phyloP scores from a whole-genome alignment of 2,888 invertebrate species.

The Didymodactylos carnosus region DNA sequence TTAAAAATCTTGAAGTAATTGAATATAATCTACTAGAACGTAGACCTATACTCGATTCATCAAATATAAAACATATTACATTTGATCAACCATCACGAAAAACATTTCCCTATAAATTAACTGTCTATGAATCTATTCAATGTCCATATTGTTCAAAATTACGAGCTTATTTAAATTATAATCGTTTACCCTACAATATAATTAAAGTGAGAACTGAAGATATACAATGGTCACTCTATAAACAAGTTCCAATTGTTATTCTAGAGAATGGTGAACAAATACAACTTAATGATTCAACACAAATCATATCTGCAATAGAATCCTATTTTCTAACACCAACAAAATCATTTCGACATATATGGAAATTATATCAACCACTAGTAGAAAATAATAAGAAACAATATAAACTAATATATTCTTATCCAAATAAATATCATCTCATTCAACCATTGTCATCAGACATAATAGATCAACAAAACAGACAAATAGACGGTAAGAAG shows the following conservation, averaged over 20 bases:
- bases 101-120: background rate
- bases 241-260: slow-evolving; percentile 77
- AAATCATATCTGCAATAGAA: slow-evolving; percentile 68
- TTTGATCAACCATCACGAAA: background rate
- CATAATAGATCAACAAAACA: slow-evolving; percentile 14
- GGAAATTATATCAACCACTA: slow-evolving; percentile 55
- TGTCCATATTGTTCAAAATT: slow-evolving; percentile 83
- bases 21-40: background rate
- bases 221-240: slow-evolving; percentile 75
- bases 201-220: slow-evolving; percentile 90
- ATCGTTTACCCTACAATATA: slow-evolving; percentile 76
- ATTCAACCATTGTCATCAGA: background rate
- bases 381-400: slow-evolving; percentile 41
- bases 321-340: slow-evolving; percentile 44
- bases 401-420: background rate
- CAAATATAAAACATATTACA: background rate
- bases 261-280: slow-evolving; percentile 43
- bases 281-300: slow-evolving; percentile 75
- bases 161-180: slow-evolving; percentile 50
- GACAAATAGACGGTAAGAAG: slow-evolving; percentile 22
- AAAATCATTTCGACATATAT: slow-evolving; percentile 47
- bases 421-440: background rate
- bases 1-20: background rate
- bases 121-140: background rate
- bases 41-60: background rate